Conservation (phyloP, 2,113 vertebrate species). For the Acrocephalus arundinaceus region DNA sequence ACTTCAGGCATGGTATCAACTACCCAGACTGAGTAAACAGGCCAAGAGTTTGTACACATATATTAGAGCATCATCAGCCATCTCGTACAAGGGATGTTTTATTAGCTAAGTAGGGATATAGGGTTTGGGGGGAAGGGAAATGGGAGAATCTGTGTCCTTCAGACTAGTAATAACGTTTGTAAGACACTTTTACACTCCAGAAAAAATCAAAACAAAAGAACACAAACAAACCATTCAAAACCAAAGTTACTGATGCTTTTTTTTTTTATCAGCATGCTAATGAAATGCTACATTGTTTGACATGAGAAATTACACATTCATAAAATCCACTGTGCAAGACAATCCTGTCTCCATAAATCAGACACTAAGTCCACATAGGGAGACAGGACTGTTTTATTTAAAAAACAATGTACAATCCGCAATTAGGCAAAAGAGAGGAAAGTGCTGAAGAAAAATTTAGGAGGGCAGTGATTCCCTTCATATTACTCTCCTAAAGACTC, state of each 20-base stretch:
- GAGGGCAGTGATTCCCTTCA: not conserved
- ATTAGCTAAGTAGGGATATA: not conserved
- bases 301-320: not conserved
- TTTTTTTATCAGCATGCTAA: not conserved
- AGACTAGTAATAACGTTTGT: not conserved
- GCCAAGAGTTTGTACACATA: not conserved
- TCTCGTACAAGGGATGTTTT: not conserved
- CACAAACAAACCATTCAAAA: not conserved
- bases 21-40: not conserved
- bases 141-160: not conserved
- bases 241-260: not conserved
- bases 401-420: not conserved
- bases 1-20: not conserved
- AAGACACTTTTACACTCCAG: not conserved
- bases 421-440: not conserved
- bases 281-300: not conserved
- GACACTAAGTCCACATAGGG: not conserved
- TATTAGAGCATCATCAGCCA: not conserved
- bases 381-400: not conserved
- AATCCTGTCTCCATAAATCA: not conserved
- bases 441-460: not conserved
- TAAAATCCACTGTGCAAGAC: not conserved
- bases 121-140: rapidly evolving
- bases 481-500: not conserved
- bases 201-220: not conserved